These are phyloP conservation scores for Lacanobia wlatinum DNA, from an alignment of 2,888 invertebrate species.

Conservation along the genomic window DNA sequence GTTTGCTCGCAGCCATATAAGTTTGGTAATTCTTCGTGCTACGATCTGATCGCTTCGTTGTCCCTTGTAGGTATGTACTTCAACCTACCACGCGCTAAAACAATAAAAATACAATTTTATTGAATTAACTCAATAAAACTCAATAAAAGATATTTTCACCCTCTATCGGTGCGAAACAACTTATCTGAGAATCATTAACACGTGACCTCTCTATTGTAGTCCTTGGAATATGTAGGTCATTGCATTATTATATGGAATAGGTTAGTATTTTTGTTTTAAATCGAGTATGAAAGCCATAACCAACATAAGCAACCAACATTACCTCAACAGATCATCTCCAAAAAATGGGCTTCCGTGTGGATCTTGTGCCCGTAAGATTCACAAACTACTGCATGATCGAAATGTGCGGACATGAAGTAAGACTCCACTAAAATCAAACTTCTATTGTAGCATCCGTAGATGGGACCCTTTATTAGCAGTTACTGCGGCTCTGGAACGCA, in stretches of 20 bases:
- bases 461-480: neutral
- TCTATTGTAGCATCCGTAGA: neutral
- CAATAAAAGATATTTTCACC: too few relatives aligned
- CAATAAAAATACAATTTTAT: too few relatives aligned
- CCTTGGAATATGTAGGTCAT: too few relatives aligned
- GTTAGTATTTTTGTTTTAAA: neutral
- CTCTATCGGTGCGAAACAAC: too few relatives aligned
- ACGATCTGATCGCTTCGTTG: neutral
- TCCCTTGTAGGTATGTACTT: neutral
- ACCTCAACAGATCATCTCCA: slow-evolving; percentile 41
- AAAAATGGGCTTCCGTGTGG: slow-evolving; percentile 44
- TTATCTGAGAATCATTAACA: too few relatives aligned
- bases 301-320: neutral
- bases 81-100: too few relatives aligned
- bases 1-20: neutral
- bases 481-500: too few relatives aligned
- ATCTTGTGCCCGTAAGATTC: slow-evolving; percentile 37
- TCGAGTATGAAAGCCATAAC: neutral
- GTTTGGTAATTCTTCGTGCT: neutral
- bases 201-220: too few relatives aligned
- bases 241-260: too few relatives aligned
- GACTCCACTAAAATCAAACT: neutral
- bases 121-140: too few relatives aligned
- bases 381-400: slow-evolving; percentile 52
- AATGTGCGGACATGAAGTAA: slow-evolving; percentile 66